A percentile compares a stretch with the other conserved stretches of the same genome.
phyloP scores from a whole-genome alignment of 2,797 vertebrate species.

The Scomberomorus guttatus region DNA sequence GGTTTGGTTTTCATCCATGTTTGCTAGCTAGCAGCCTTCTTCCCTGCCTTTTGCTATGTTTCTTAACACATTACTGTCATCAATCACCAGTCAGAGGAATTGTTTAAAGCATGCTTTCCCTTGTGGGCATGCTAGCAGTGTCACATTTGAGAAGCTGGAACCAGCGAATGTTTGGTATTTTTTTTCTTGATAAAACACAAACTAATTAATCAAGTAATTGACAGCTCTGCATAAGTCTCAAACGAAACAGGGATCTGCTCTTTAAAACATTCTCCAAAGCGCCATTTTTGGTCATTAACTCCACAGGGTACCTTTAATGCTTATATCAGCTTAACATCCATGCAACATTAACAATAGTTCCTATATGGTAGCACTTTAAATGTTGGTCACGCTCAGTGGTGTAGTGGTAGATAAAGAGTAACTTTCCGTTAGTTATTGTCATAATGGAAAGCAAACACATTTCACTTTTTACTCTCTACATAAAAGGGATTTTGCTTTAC shows the following conservation, averaged over 20 bases:
- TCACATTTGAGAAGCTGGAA: no score
- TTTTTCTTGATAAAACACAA: no score
- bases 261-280: not conserved
- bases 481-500: not conserved
- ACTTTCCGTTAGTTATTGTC: not conserved
- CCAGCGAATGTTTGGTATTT: no score
- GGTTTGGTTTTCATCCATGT: no score
- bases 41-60: no score
- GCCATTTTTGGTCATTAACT: not conserved
- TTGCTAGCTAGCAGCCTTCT: no score
- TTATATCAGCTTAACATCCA: not conserved
- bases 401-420: not conserved
- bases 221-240: not conserved
- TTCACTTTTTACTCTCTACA: not conserved
- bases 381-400: conserved; percentile 15
- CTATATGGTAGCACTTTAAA: not conserved
- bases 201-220: no score
- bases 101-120: no score
- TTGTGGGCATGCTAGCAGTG: no score
- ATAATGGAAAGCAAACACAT: not conserved
- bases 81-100: no score
- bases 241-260: not conserved
- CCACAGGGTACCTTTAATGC: conserved; percentile 5
- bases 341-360: not conserved
- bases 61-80: no score